phyloP scores from a whole-genome alignment of 2,113 vertebrate species.

The Grammatotria lemairii region DNA sequence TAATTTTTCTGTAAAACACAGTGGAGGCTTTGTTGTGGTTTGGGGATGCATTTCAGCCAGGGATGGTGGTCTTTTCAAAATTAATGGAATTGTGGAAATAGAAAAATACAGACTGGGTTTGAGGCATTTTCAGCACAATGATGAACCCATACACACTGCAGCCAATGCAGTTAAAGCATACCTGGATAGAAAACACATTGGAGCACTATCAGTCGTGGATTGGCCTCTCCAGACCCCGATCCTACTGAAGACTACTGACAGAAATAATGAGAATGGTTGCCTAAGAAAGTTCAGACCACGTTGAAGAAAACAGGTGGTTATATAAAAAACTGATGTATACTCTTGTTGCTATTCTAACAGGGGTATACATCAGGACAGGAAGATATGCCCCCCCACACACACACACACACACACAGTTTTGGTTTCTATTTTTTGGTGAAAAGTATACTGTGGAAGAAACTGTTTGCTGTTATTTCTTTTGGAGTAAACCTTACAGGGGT shows the following conservation, averaged over 20 bases:
- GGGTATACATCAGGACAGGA: background rate
- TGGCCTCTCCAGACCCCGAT: background rate
- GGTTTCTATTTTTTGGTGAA: background rate
- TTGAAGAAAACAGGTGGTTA: background rate
- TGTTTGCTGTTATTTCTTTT: background rate
- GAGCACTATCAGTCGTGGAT: accelerated
- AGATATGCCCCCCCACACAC: accelerated
- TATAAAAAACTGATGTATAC: background rate
- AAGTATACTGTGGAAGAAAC: background rate
- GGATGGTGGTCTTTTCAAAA: background rate
- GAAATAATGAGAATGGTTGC: background rate
- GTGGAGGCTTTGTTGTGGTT: background rate
- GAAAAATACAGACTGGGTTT: background rate
- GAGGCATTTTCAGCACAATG: background rate
- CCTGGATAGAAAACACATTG: background rate
- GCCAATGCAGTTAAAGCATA: background rate
- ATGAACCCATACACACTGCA: background rate
- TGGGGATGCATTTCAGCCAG: background rate
- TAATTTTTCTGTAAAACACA: background rate
- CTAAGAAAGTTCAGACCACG: accelerated
- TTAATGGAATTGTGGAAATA: background rate
- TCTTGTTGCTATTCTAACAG: background rate
- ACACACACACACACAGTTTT: background rate
- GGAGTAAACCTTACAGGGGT: background rate
- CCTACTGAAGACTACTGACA: background rate